Conservation (phyloP, 2,888 invertebrate species). For the Melanchra persicariae region DNA sequence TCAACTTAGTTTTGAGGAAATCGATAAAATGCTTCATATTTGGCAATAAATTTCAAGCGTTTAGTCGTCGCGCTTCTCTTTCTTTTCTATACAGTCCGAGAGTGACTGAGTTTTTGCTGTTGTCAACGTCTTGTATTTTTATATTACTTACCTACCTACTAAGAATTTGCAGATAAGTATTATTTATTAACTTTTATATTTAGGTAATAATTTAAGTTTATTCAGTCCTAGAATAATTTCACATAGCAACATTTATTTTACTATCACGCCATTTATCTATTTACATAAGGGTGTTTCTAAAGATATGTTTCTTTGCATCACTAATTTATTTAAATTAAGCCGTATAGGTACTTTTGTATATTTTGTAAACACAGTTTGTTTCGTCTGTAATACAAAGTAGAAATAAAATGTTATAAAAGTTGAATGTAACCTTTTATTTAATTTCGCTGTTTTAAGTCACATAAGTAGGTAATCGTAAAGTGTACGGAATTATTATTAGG, state of each 20-base stretch:
- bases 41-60: too few species aligned
- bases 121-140: slow-evolving; percentile 40
- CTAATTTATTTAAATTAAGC: slow-evolving; percentile 34
- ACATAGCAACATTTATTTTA: slow-evolving; percentile 18
- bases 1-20: too few species aligned
- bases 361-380: slow-evolving; percentile 47
- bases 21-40: too few species aligned
- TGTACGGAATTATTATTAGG: not conserved
- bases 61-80: too few species aligned
- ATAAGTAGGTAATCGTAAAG: not conserved
- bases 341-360: slow-evolving; percentile 34
- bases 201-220: slow-evolving; percentile 13
- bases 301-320: slow-evolving; percentile 30
- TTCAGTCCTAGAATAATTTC: slow-evolving; percentile 15
- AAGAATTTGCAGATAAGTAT: slow-evolving; percentile 15
- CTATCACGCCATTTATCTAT: slow-evolving; percentile 2
- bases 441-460: not conserved
- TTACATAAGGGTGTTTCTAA: slow-evolving; percentile 1
- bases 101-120: too few species aligned
- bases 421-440: slow-evolving; percentile 17
- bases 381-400: slow-evolving; percentile 47
- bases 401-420: slow-evolving; percentile 50
- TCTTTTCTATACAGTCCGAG: too few species aligned
- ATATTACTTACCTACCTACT: too few species aligned
- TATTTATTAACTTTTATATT: slow-evolving; percentile 25